Evolutionary conservation across 2,113 vertebrate genomes (phyloP).

Genomic region (Neopipo cinnamomea): DNA sequence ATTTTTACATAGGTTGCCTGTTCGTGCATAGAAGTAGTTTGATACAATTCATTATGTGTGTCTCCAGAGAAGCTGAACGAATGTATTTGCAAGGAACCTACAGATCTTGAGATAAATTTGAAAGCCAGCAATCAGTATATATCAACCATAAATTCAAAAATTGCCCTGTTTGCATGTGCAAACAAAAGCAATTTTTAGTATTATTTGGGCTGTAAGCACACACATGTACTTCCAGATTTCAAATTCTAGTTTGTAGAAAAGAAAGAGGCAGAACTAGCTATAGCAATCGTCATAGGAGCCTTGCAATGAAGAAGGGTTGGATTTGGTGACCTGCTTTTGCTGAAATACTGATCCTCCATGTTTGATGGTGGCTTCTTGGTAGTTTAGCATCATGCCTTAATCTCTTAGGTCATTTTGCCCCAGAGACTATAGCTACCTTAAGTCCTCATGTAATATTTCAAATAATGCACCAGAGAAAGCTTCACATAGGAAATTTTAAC

Average conservation of each 20-base stretch:
- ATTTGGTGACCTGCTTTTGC: background rate
- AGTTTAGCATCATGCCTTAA: background rate
- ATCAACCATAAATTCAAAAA: background rate
- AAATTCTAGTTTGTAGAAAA: background rate
- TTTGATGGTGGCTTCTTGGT: background rate
- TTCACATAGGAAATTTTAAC: background rate
- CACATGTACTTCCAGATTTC: background rate
- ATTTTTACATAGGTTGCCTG: conserved; percentile 5
- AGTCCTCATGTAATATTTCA: background rate
- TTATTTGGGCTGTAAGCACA: background rate
- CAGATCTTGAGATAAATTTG: background rate
- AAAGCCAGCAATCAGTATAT: background rate
- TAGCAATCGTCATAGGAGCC: background rate
- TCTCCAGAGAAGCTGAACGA: background rate
- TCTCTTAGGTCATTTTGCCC: background rate
- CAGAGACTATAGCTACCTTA: background rate
- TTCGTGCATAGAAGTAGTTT: conserved; percentile 39
- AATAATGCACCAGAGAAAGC: background rate
- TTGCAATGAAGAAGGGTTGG: background rate
- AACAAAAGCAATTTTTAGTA: background rate
- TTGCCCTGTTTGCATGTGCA: background rate
- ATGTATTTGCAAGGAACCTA: conserved; percentile 5
- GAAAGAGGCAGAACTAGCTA: background rate
- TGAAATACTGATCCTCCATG: background rate
- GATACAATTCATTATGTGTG: conserved; percentile 22